Conservation (phyloP, 2,888 invertebrate genomes). For the Standfussiana lucernea region DNA sequence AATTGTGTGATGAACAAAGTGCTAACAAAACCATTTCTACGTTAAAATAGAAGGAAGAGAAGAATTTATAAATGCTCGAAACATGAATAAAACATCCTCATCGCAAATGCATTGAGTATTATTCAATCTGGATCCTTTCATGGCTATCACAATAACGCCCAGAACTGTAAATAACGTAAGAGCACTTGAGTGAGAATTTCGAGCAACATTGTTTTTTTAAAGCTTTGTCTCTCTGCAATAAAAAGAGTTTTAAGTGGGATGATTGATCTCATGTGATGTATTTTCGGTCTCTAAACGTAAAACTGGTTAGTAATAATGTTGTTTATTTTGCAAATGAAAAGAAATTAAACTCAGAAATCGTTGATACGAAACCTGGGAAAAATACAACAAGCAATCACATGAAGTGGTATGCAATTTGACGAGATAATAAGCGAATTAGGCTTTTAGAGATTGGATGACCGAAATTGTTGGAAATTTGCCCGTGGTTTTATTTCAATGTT, state of each 20-base stretch:
- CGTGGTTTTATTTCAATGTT: neutral
- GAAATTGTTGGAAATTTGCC: neutral
- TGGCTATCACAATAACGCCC: slow-evolving; percentile 46
- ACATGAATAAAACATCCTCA: slow-evolving; percentile 55
- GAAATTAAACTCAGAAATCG: neutral
- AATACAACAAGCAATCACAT: slow-evolving; percentile 30
- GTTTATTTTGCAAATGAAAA: neutral
- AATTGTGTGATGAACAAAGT: slow-evolving; percentile 14
- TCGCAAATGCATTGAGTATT: slow-evolving; percentile 49
- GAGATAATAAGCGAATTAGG: slow-evolving; percentile 15
- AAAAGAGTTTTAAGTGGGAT: slow-evolving; percentile 20
- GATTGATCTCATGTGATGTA: slow-evolving; percentile 20
- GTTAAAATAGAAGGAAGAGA: slow-evolving; percentile 3
- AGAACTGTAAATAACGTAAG: slow-evolving; percentile 45
- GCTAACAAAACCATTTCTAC: neutral
- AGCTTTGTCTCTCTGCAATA: slow-evolving; percentile 9
- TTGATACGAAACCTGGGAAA: neutral
- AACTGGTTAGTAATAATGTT: slow-evolving; percentile 3
- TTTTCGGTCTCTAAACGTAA: slow-evolving; percentile 5
- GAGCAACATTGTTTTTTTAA: slow-evolving; percentile 31
- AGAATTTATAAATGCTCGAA: slow-evolving; percentile 41
- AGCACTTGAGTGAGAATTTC: slow-evolving; percentile 37
- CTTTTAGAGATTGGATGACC: neutral
- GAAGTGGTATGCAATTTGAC: slow-evolving; percentile 20
- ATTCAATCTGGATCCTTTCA: slow-evolving; percentile 53